Conservation (phyloP, 2,888 invertebrate genomes). For the Erebia aethiops region DNA sequence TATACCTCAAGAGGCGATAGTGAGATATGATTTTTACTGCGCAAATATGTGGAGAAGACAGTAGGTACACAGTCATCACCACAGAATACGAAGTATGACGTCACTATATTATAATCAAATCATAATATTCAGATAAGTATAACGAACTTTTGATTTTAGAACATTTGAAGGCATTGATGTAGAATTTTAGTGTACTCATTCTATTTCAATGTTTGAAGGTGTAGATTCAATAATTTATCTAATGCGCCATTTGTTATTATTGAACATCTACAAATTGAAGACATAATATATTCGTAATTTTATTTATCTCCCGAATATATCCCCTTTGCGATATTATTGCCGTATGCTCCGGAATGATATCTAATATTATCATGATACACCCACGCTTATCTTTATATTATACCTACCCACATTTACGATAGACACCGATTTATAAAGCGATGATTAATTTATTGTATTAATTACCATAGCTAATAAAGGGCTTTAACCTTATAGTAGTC, state of each 20-base stretch:
- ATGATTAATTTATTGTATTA: constrained; percentile 27
- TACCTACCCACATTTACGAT: constrained; percentile 14
- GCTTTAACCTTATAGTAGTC: constrained; percentile 34
- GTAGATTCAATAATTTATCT: background rate
- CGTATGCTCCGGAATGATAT: constrained; percentile 1
- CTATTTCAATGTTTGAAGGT: no score
- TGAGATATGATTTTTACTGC: no score
- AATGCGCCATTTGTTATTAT: no score
- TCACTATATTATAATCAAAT: no score
- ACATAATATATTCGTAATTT: background rate
- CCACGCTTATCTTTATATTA: background rate
- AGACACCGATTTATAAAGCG: constrained; percentile 19
- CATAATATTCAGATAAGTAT: background rate
- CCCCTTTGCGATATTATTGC: constrained; percentile 12
- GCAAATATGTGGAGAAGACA: no score
- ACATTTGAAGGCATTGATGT: no score
- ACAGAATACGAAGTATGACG: no score
- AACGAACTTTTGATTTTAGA: no score
- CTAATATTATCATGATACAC: constrained; percentile 12
- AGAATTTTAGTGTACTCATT: no score
- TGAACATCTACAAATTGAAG: background rate
- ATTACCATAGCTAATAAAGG: constrained; percentile 30
- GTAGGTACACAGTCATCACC: no score
- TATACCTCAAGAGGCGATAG: no score
- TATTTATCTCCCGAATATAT: background rate